Base-by-base conservation (phyloP, 1,140 invertebrate species). In the Habropoda laboriosa region DNA sequence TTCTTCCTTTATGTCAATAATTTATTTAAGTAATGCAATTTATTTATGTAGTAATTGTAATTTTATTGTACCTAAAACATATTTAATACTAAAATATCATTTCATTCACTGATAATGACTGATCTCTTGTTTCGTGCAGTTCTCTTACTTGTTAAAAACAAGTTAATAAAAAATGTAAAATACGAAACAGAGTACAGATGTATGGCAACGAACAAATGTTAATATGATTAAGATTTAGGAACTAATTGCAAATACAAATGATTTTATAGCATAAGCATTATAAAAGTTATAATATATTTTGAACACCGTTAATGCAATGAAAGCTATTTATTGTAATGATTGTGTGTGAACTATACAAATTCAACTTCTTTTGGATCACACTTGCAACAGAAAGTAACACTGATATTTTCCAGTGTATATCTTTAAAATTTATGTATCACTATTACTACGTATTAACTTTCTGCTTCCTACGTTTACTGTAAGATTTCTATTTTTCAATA, bases 211-310 rank as follows among this genome's bases (percentile, higher is more conserved):
- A 85, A 73, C 73, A 81, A 38, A 76, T 27, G 27, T 71, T 42
- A 60, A 51, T 71, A 47, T 73, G 45, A 81, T 68, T 70, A 79
- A 85, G 70, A 86, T 82, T 79, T 86, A 82, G 83, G 80, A 86
- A 82, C 30, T 68, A 51, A 81, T 72, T 51, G 45, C 71, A 74
- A 66, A 66, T 82, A 72, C 32, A 67, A 76, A 85, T 74, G 58
- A 86, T 78, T 75, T 85, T 85, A 60, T 86, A 85, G 79, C 57
- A 68, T 81, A 84, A 81, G 68, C 80, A 81, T 51, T 81, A 85
- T 85, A 66, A 85, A 86, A 85, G 45, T 81, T 85, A 53, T 85
- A 86, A 78, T 85, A 85, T 85, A 85, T 86, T 81, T 86, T 85
- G 78, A 81, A 84, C 68, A 81, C 74, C 85, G 82, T 85, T 86